These are phyloP conservation scores for Cynoglossus semilaevis DNA, from an alignment of 2,113 vertebrate species.

Conservation along the genomic window DNA sequence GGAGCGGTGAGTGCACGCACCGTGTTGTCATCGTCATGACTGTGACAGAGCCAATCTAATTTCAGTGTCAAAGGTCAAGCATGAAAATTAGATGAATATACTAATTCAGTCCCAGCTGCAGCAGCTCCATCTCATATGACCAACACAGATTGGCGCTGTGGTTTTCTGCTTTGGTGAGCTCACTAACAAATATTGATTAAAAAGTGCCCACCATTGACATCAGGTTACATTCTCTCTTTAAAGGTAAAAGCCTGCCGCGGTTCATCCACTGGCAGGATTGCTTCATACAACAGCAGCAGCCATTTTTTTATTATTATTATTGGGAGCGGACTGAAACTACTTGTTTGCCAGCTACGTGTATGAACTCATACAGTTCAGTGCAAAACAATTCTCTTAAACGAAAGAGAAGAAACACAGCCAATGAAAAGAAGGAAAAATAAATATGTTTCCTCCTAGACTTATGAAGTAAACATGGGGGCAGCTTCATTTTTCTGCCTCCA, in stretches of 20 bases:
- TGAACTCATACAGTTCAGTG: slow-evolving; percentile 10
- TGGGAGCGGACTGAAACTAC: background rate
- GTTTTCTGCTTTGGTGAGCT: slow-evolving; percentile 1
- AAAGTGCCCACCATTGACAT: background rate
- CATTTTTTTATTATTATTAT: background rate
- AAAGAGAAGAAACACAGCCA: slow-evolving; percentile 2
- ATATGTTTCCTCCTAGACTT: slow-evolving; percentile 40
- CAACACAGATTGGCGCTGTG: background rate
- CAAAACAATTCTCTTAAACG: slow-evolving; percentile 7
- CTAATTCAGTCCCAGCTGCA: slow-evolving; percentile 1
- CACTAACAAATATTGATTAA: slow-evolving; percentile 20
- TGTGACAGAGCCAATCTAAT: slow-evolving; percentile 21
- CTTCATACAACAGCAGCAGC: background rate
- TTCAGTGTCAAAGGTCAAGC: slow-evolving; percentile 36
- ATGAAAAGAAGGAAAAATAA: background rate
- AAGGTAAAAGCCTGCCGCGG: background rate
- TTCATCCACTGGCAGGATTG: background rate
- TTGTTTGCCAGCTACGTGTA: slow-evolving; percentile 8
- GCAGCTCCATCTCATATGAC: slow-evolving; percentile 10
- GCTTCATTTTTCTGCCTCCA: slow-evolving; percentile 6
- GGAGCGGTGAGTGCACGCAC: slow-evolving; percentile 15
- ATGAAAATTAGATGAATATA: slow-evolving; percentile 21
- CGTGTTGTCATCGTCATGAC: background rate
- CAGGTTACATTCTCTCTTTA: background rate
- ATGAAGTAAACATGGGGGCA: slow-evolving; percentile 40